phyloP scores from a whole-genome alignment of 2,113 vertebrate genomes.

The Cranoglanis bouderius region DNA sequence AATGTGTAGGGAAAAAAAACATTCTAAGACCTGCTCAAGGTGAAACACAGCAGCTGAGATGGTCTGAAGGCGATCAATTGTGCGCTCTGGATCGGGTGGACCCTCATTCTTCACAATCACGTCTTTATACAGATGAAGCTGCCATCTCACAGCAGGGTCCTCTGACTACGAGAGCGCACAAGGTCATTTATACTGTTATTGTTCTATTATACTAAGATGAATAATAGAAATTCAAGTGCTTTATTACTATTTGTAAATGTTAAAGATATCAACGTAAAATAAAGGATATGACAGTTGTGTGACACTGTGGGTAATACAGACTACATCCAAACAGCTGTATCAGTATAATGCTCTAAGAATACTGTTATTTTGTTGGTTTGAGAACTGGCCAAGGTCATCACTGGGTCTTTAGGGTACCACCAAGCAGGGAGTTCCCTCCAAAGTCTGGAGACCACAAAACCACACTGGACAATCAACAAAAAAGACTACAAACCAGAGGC shows the following conservation, averaged over 20 bases:
- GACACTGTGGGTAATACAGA: not conserved
- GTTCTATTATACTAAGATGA: not conserved
- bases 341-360: not conserved
- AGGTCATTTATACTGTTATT: not conserved
- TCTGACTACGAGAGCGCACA: constrained; percentile 78
- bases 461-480: not conserved
- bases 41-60: constrained; percentile 96
- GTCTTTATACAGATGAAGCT: constrained; percentile 94
- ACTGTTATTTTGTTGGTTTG: not conserved
- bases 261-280: not conserved
- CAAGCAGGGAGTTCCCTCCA: not conserved
- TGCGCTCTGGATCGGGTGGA: constrained; percentile 82
- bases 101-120: constrained; percentile 82
- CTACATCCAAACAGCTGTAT: not conserved
- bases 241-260: not conserved
- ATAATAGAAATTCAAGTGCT: not conserved
- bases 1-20: not conserved
- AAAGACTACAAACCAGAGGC: not conserved
- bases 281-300: not conserved
- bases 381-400: not conserved
- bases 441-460: not conserved
- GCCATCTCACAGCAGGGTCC: constrained; percentile 96
- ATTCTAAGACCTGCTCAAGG: constrained; percentile 79
- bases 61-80: constrained; percentile 91
- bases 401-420: not conserved